Conservation (phyloP, 2,797 vertebrate genomes). For the Sebastes minor region DNA sequence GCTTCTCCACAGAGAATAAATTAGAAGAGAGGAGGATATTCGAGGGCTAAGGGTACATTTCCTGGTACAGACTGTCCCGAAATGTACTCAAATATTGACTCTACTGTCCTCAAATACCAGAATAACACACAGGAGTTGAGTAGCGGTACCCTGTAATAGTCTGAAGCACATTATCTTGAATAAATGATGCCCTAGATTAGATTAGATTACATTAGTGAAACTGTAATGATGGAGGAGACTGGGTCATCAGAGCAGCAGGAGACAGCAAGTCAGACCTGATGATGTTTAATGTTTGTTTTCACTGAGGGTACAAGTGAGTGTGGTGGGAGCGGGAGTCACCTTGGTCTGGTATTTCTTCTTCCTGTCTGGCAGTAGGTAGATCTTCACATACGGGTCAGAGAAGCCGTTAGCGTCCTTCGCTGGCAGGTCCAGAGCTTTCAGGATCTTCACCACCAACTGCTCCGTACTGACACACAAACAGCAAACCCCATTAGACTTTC, state of each 20-base stretch:
- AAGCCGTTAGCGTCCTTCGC: constrained; percentile 94
- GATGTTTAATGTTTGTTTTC: not conserved
- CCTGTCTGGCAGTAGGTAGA: constrained; percentile 93
- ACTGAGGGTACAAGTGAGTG: not conserved
- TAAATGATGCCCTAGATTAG: constrained; percentile 56
- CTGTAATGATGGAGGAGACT: constrained; percentile 34
- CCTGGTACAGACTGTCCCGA: constrained; percentile 41
- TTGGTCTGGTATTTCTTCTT: constrained; percentile 97
- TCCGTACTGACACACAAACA: constrained; percentile 80
- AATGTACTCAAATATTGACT: constrained; percentile 58
- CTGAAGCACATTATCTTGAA: constrained; percentile 35
- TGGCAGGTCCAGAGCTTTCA: constrained; percentile 91
- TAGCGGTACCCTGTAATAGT: constrained; percentile 10
- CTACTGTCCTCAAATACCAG: constrained; percentile 39
- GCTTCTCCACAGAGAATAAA: constrained; percentile 38
- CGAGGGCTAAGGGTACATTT: constrained; percentile 17
- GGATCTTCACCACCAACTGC: constrained; percentile 92
- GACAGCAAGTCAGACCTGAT: not conserved
- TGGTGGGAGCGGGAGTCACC: constrained; percentile 66
- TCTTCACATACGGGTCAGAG: constrained; percentile 94
- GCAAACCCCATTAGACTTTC: constrained; percentile 8
- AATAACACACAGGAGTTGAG: constrained; percentile 35
- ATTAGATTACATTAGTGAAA: constrained; percentile 47
- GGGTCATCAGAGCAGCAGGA: constrained; percentile 7
- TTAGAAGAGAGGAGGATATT: constrained; percentile 21